Evolutionary conservation across 2,797 vertebrate species (phyloP).

Genomic region (Fratercula arctica): DNA sequence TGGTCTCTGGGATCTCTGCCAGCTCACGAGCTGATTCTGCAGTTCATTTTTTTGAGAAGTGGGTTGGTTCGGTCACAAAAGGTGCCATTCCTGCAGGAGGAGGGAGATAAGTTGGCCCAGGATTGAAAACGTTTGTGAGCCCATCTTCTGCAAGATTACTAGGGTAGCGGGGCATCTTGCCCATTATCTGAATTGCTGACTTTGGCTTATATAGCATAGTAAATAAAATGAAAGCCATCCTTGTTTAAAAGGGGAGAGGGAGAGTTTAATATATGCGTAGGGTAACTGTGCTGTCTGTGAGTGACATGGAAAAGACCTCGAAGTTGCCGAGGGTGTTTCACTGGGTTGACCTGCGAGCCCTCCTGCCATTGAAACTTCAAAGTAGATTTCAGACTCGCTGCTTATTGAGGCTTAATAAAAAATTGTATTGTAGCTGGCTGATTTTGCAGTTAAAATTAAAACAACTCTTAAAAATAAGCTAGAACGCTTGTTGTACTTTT

Average conservation of each 20-base stretch:
- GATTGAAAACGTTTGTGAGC: accelerated
- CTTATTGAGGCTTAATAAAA: not conserved
- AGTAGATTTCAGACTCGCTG: not conserved
- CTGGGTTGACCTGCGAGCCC: not conserved
- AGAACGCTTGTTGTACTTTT: not conserved
- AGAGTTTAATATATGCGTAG: not conserved
- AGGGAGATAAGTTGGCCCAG: not conserved
- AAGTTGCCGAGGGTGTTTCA: not conserved
- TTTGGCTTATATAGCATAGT: not conserved
- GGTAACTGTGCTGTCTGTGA: not conserved
- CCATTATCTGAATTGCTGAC: not conserved
- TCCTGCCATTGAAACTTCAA: not conserved
- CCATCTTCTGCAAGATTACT: not conserved
- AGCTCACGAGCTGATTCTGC: not conserved
- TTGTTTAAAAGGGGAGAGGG: not conserved
- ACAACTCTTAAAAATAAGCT: not conserved
- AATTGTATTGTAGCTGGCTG: not conserved
- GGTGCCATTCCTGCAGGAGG: not conserved
- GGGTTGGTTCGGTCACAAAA: not conserved
- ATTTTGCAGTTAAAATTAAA: not conserved
- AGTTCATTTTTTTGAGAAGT: not conserved
- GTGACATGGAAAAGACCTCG: not conserved
- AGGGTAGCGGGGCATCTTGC: not conserved
- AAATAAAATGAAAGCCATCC: not conserved
- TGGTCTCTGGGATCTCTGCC: not conserved